Evolutionary conservation across 2,888 invertebrate species (phyloP).

Genomic region (Coronaproctus castanopsis): DNA sequence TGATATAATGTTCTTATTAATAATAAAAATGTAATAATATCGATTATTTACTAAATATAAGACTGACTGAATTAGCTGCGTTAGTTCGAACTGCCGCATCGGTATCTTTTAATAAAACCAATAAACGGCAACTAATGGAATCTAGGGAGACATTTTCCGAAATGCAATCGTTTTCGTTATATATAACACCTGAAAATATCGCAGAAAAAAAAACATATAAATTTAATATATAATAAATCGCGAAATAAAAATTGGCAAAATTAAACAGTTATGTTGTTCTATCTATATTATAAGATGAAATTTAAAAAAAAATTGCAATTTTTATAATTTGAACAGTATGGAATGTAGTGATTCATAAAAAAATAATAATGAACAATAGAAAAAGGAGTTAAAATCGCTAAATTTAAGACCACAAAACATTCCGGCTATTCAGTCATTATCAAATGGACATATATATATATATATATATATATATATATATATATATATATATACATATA

Average conservation of each 20-base stretch:
- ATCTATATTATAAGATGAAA: not conserved
- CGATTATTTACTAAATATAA: not conserved
- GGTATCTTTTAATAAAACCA: conserved; percentile 7
- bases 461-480: too few relatives aligned
- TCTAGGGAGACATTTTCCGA: conserved; percentile 6
- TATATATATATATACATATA: too few relatives aligned
- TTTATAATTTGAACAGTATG: too few relatives aligned
- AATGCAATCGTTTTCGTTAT: not conserved
- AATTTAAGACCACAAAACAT: too few relatives aligned
- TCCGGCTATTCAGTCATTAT: too few relatives aligned
- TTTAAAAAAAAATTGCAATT: not conserved
- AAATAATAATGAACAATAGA: too few relatives aligned
- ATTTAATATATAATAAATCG: not conserved
- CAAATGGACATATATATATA: too few relatives aligned
- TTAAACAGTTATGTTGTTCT: not conserved
- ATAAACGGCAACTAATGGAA: conserved; percentile 1
- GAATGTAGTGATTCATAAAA: too few relatives aligned
- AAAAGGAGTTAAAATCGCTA: too few relatives aligned
- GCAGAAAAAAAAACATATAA: not conserved
- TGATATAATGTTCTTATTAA: too few relatives aligned
- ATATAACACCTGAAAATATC: not conserved
- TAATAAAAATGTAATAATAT: not conserved
- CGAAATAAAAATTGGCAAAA: not conserved
- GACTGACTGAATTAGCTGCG: conserved; percentile 8
- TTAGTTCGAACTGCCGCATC: conserved; percentile 5